Base-by-base conservation (phyloP, 92 coral and sea anemone genomes). In the Umimayanthus kanabou region DNA sequence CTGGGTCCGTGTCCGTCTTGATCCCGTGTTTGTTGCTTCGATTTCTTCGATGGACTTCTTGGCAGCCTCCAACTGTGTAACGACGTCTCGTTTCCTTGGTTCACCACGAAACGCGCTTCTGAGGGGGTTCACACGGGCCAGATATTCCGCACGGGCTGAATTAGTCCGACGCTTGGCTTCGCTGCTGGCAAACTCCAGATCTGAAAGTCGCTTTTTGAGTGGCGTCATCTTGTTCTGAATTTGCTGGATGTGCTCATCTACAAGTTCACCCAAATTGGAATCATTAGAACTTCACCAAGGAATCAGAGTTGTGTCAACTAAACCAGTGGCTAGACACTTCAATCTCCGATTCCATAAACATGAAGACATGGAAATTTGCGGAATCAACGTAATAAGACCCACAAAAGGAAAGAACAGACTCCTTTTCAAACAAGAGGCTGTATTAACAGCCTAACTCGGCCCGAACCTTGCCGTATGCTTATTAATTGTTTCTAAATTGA, bases 221-320 rank as follows among this genome's bases (percentile, higher is more conserved):
- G 98, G 95, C 5, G 88, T 91, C 45, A 94, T 74, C 80, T 93
- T 93, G 23, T 85, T 91, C 89, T 94, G 98, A 66, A 94, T 81
- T 55, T 95, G 93, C 87, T 94, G 94, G 50, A 94, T 93, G 83
- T 94, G 95, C 81, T 93, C 95, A 77, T 94, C 98, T 94, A 80
- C 6, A 76, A 78, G 39, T 9, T 13, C 72, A 85, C 30, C 33
- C 13, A 64, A 47, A 3, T 10, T 2, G 33, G 1, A 58, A 76
- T 20, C 15, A 15, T 11, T 73, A 75, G 37, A 33, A 33, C 37
- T 33, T 33, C 37, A 33, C 37, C 37, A 33, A 33, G 37, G 37
- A 33, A 33, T 33, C 37, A 33, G 37, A 33, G 37, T 2, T 33
- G 37, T 33, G 37, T 33, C 37, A 33, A 33, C 2, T 33, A 33